Evolutionary conservation across 2,797 vertebrate species (phyloP).

Genomic region (Protonibea diacanthus): DNA sequence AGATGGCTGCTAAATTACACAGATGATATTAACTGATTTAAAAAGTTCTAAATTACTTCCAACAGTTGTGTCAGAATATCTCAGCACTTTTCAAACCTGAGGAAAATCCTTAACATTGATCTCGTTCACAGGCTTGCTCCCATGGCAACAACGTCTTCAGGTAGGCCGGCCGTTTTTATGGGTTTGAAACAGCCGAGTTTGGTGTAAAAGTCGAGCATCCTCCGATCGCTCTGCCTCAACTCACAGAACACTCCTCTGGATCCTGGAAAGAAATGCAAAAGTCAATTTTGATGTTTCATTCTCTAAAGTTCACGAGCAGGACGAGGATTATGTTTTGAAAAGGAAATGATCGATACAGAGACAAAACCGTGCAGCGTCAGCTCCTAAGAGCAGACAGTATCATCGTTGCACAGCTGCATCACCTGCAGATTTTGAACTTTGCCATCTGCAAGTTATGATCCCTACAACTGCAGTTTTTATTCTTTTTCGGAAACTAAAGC

Average conservation of each 20-base stretch:
- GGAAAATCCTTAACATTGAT: conserved; percentile 4
- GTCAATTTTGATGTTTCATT: not conserved
- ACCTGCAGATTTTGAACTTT: not conserved
- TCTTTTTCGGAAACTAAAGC: not conserved
- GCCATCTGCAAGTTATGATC: not conserved
- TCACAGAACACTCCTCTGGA: conserved; percentile 95
- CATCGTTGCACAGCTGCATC: not conserved
- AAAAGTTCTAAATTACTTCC: not conserved
- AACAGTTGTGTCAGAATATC: not conserved
- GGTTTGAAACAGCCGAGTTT: conserved; percentile 92
- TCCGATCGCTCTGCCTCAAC: conserved; percentile 90
- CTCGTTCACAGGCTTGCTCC: conserved; percentile 89
- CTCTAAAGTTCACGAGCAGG: not conserved
- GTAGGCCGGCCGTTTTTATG: conserved; percentile 88
- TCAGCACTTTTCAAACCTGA: conserved; percentile 13
- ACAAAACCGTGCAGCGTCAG: not conserved
- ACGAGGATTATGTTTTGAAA: not conserved
- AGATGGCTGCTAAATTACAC: not conserved
- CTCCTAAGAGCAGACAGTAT: not conserved
- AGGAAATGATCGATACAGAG: not conserved
- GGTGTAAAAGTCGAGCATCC: conserved; percentile 94
- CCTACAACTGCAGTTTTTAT: not conserved
- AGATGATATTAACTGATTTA: conserved; percentile 4
- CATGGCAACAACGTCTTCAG: conserved; percentile 90
- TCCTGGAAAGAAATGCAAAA: conserved; percentile 78